Evolutionary conservation across 2,888 invertebrate genomes (phyloP).

Genomic region (Apamea sordens): DNA sequence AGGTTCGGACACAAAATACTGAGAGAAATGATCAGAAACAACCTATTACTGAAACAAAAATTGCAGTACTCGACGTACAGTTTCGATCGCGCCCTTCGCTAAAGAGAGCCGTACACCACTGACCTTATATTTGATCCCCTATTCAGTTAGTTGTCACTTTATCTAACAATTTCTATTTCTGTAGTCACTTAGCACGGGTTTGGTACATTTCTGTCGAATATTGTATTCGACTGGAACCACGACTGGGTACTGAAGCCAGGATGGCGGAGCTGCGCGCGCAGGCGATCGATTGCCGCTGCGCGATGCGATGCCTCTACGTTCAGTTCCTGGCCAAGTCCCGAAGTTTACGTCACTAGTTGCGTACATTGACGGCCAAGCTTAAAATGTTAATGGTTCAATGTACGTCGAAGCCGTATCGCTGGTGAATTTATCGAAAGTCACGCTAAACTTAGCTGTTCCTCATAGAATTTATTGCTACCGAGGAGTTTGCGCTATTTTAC

Average conservation of each 20-base stretch:
- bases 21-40: slow-evolving; percentile 33
- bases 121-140: slow-evolving; percentile 73
- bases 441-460: slow-evolving; percentile 37
- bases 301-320: slow-evolving; percentile 80
- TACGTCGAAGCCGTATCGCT: slow-evolving; percentile 66
- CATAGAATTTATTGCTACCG: slow-evolving; percentile 43
- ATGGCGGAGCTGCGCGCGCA: slow-evolving; percentile 88
- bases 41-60: slow-evolving; percentile 43
- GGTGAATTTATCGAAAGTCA: slow-evolving; percentile 50
- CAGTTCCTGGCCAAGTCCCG: slow-evolving; percentile 81
- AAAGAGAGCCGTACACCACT: slow-evolving; percentile 65
- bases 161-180: slow-evolving; percentile 70
- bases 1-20: slow-evolving; percentile 1
- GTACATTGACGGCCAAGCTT: slow-evolving; percentile 85
- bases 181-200: slow-evolving; percentile 85
- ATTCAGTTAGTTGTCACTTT: slow-evolving; percentile 63
- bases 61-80: slow-evolving; percentile 49
- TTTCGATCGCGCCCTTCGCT: slow-evolving; percentile 46
- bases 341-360: slow-evolving; percentile 89
- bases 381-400: slow-evolving; percentile 76
- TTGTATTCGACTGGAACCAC: slow-evolving; percentile 83
- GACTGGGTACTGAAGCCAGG: slow-evolving; percentile 80
- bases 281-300: slow-evolving; percentile 88
- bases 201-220: slow-evolving; percentile 88
- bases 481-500: slow-evolving; percentile 43